These are phyloP conservation scores for rat (Rattus norvegicus) DNA, from an alignment of 2,113 vertebrate genomes.

Conservation along the genomic window DNA sequence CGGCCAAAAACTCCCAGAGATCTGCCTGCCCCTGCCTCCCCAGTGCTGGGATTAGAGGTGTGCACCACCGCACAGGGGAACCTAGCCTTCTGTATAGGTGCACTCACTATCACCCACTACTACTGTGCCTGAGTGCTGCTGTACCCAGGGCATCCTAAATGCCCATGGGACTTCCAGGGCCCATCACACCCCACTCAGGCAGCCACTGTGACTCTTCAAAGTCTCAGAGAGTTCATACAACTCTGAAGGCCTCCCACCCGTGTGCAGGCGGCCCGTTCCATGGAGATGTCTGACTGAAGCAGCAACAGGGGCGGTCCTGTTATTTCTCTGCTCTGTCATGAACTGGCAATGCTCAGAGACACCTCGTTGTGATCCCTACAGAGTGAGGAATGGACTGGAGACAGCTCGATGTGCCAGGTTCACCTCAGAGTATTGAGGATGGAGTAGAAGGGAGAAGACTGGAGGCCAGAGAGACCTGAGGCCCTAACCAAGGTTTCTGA, in stretches of 20 bases:
- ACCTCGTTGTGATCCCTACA: background rate
- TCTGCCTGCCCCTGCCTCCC: background rate
- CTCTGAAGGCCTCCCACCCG: background rate
- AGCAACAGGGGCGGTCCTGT: fast-evolving
- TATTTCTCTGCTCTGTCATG: background rate
- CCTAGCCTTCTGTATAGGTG: fast-evolving
- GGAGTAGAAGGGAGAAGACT: background rate
- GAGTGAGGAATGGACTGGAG: background rate
- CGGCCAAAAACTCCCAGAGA: background rate
- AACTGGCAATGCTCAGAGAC: too few relatives aligned
- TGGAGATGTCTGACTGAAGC: too few relatives aligned
- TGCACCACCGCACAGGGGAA: background rate
- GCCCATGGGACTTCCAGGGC: background rate
- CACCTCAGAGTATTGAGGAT: background rate
- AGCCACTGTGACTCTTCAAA: background rate
- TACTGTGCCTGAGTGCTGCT: fast-evolving
- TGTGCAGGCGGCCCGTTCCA: too few relatives aligned
- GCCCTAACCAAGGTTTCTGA: background rate
- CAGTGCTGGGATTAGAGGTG: background rate
- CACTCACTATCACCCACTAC: fast-evolving
- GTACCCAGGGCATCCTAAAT: background rate
- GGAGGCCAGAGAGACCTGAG: background rate
- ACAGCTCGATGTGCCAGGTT: background rate
- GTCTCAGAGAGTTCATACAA: background rate
- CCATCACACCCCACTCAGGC: background rate